Percentiles rank a stretch among this genome's conserved stretches.
These are phyloP conservation scores for Amia ocellicauda DNA, from an alignment of 2,113 vertebrate genomes.

Conservation along the genomic window DNA sequence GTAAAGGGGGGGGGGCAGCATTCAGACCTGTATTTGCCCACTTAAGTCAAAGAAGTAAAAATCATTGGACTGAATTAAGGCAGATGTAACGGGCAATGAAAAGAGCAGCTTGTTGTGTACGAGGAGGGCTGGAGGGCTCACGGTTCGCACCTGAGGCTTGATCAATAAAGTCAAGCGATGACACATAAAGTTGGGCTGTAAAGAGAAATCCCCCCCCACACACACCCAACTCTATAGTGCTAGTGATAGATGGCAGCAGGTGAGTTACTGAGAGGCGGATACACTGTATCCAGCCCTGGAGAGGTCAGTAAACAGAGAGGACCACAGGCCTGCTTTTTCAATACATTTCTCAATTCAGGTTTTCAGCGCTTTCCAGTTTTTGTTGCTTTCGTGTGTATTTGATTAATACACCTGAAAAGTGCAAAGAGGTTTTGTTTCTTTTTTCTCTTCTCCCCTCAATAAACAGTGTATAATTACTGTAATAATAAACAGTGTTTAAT, in stretches of 20 bases:
- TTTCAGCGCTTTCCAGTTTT: constrained; percentile 34
- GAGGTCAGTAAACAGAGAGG: background rate
- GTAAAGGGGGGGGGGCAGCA: constrained; percentile 46
- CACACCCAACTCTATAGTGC: constrained; percentile 43
- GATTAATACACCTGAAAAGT: constrained; percentile 45
- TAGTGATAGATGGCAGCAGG: constrained; percentile 79
- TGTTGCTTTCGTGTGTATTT: constrained; percentile 47
- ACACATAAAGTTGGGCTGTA: constrained; percentile 60
- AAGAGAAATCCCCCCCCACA: constrained; percentile 29
- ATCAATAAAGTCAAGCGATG: constrained; percentile 63
- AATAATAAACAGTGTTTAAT: constrained; percentile 37
- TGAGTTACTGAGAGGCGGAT: constrained; percentile 69
- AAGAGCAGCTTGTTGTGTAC: constrained; percentile 32
- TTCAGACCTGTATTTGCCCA: constrained; percentile 55
- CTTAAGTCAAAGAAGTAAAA: constrained; percentile 12
- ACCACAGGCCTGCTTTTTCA: constrained; percentile 2
- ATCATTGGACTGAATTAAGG: constrained; percentile 10
- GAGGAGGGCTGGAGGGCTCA: constrained; percentile 51
- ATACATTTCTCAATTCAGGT: constrained; percentile 39
- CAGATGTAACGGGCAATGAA: constrained; percentile 38
- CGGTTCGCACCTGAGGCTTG: constrained; percentile 70
- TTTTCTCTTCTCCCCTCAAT: constrained; percentile 48
- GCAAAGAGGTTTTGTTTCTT: constrained; percentile 39
- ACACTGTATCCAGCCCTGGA: constrained; percentile 73
- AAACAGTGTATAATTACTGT: constrained; percentile 27